Conservation (phyloP, 2,888 invertebrate genomes). For the Monoplex corrugatus region DNA sequence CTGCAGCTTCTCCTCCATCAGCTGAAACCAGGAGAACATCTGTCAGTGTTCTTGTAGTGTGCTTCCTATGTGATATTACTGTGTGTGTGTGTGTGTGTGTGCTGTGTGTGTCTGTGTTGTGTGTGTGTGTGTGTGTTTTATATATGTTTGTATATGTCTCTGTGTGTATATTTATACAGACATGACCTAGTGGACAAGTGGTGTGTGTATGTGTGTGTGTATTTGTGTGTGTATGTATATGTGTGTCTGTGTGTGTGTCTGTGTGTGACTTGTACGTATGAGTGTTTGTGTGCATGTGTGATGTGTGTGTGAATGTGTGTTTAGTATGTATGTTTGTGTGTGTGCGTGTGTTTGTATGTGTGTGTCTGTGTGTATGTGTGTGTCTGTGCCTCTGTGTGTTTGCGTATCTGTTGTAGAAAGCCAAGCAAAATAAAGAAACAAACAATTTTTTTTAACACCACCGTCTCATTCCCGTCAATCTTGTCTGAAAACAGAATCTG, state of each 20-base stretch:
- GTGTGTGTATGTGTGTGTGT: not conserved
- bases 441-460: too few species aligned
- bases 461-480: too few species aligned
- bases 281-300: too few species aligned
- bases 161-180: too few species aligned
- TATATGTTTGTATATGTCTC: not conserved
- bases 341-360: too few species aligned
- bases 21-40: slow-evolving; percentile 44
- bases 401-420: too few species aligned
- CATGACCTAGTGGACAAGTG: too few species aligned
- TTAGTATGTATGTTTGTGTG: too few species aligned
- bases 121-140: slow-evolving; percentile 21
- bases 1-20: slow-evolving; percentile 57
- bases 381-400: too few species aligned
- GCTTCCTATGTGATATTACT: not conserved
- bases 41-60: not conserved
- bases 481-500: too few species aligned
- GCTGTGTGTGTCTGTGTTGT: not conserved
- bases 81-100: not conserved
- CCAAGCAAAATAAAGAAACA: too few species aligned
- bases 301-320: not conserved
- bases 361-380: too few species aligned
- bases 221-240: not conserved
- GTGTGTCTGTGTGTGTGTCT: slow-evolving; percentile 3
- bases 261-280: slow-evolving; percentile 2